Percentiles rank a stretch among this genome's conserved stretches.
Conservation (phyloP, 2,888 invertebrate genomes). For the Galerucella calmariensis region DNA sequence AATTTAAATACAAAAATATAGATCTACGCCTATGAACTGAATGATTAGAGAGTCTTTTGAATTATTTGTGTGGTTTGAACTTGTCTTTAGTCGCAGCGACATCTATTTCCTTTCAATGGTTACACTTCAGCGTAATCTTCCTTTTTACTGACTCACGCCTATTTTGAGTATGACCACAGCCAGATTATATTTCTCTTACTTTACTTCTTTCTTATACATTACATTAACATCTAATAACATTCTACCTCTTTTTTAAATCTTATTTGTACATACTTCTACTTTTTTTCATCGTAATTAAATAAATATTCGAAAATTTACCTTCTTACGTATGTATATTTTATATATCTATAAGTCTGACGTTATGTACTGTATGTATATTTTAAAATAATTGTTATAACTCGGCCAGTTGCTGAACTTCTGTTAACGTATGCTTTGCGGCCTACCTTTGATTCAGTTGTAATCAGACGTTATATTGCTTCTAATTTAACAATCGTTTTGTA, state of each 20-base stretch:
- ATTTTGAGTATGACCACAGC: no score
- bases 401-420: slow-evolving; percentile 25
- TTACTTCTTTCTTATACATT: not conserved
- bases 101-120: no score
- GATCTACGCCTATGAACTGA: no score
- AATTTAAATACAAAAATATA: no score
- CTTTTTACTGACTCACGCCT: no score
- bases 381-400: slow-evolving; percentile 10
- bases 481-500: slow-evolving; percentile 22
- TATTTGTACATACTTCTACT: not conserved
- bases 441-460: slow-evolving; percentile 11
- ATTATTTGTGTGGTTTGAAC: no score
- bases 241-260: not conserved
- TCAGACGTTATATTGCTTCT: not conserved
- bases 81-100: no score
- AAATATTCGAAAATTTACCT: not conserved
- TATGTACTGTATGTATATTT: slow-evolving; percentile 16
- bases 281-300: not conserved
- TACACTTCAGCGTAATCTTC: no score
- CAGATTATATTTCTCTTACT: no score
- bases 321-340: slow-evolving; percentile 5
- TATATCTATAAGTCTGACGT: slow-evolving; percentile 7
- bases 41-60: no score
- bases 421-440: slow-evolving; percentile 6
- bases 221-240: not conserved